phyloP scores from a whole-genome alignment of 2,113 vertebrate genomes.

The Machaerirhynchus nigripectus region DNA sequence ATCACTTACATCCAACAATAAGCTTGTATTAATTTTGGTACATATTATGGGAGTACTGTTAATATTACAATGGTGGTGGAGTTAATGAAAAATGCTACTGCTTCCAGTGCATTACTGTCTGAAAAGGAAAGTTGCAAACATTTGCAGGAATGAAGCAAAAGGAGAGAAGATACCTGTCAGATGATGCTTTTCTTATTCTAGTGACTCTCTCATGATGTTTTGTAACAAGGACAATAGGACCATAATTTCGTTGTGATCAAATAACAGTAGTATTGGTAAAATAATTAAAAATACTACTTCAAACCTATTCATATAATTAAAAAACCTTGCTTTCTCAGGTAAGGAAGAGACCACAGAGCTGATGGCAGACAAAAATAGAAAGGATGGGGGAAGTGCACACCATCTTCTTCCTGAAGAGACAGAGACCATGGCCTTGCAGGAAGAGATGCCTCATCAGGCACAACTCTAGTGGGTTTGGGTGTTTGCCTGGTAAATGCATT shows the following conservation, averaged over 20 bases:
- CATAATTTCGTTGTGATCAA: not conserved
- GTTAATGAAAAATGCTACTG: not conserved
- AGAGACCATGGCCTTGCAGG: rapidly evolving
- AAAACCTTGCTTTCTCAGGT: not conserved
- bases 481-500: not conserved
- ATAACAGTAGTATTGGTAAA: not conserved
- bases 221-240: not conserved
- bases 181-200: not conserved
- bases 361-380: not conserved
- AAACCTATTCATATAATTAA: not conserved
- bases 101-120: not conserved
- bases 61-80: not conserved
- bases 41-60: not conserved
- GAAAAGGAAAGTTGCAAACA: not conserved
- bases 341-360: not conserved
- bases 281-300: not conserved
- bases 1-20: slow-evolving; percentile 1
- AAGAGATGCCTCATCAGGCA: not conserved
- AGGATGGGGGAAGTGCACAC: not conserved
- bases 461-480: not conserved
- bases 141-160: not conserved
- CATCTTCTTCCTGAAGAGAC: not conserved
- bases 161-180: not conserved
- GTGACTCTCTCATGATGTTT: not conserved
- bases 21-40: not conserved